Evolutionary conservation across 2,888 invertebrate species (phyloP).

Genomic region (Trichogramma dendrolimi): DNA sequence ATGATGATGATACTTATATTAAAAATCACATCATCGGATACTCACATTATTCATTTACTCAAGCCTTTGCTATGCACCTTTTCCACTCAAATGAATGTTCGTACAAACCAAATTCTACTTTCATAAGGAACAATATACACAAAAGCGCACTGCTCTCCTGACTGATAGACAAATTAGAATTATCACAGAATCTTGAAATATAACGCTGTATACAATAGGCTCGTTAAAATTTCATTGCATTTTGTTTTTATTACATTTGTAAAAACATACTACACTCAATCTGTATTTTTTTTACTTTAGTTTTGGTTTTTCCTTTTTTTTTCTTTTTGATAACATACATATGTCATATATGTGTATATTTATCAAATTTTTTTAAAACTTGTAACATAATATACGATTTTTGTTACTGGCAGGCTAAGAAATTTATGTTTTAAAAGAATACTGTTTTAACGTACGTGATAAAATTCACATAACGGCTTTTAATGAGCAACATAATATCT

Average conservation of each 20-base stretch:
- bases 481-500: too few species aligned
- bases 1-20: too few species aligned
- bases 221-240: slow-evolving; percentile 5
- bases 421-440: slow-evolving; percentile 18
- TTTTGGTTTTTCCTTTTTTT: slow-evolving; percentile 5
- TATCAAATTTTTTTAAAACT: slow-evolving; percentile 3
- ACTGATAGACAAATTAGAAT: slow-evolving; percentile 43
- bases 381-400: slow-evolving; percentile 1
- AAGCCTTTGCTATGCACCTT: too few species aligned
- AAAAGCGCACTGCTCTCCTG: slow-evolving; percentile 17
- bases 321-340: not conserved
- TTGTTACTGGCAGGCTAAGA: slow-evolving; percentile 17
- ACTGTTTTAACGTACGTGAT: slow-evolving; percentile 12
- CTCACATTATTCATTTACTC: too few species aligned
- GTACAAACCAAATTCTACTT: too few species aligned
- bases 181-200: slow-evolving; percentile 46
- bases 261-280: not conserved
- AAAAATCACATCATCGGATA: too few species aligned
- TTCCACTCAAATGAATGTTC: too few species aligned
- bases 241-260: slow-evolving; percentile 28
- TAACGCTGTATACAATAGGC: slow-evolving; percentile 33
- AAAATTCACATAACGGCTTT: too few species aligned
- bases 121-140: too few species aligned
- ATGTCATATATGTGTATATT: slow-evolving; percentile 5
- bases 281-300: slow-evolving; percentile 10